phyloP scores from a whole-genome alignment of 2,888 invertebrate genomes.

The Mythimna lalbum region DNA sequence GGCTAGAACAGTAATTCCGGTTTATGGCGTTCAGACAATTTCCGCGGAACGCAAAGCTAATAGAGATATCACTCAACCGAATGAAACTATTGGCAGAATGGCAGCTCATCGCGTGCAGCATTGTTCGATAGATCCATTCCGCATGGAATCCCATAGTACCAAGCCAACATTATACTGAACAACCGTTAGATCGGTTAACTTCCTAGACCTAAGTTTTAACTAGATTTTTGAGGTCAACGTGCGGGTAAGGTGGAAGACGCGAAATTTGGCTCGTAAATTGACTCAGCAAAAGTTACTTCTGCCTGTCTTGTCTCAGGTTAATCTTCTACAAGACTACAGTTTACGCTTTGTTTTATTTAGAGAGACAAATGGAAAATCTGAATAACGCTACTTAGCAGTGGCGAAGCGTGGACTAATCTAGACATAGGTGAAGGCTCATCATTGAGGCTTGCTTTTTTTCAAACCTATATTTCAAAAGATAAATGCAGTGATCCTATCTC shows the following conservation, averaged over 20 bases:
- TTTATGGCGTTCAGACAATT: constrained; percentile 19
- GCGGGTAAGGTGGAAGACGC: constrained; percentile 67
- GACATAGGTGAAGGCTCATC: no score
- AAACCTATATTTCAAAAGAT: no score
- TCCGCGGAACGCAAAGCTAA: constrained; percentile 15
- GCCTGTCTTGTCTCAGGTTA: constrained; percentile 72
- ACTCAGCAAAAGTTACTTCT: constrained; percentile 78
- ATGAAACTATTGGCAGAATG: constrained; percentile 15
- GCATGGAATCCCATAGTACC: constrained; percentile 29
- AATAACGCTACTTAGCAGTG: constrained; percentile 38
- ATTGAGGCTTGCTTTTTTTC: no score
- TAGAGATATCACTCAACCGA: constrained; percentile 31
- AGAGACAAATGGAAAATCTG: constrained; percentile 55
- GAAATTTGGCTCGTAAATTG: constrained; percentile 78
- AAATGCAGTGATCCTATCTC: no score
- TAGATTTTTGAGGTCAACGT: constrained; percentile 81
- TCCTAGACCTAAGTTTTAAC: constrained; percentile 79
- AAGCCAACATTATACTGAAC: constrained; percentile 58
- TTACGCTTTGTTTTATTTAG: constrained; percentile 64
- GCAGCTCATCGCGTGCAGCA: constrained; percentile 47
- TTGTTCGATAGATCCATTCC: constrained; percentile 54
- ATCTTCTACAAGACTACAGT: constrained; percentile 70
- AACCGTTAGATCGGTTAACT: constrained; percentile 69
- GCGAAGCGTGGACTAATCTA: no score
- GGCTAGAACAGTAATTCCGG: background rate